These are phyloP conservation scores for Alentia gelatinosa DNA, from an alignment of 2,888 invertebrate genomes.

Conservation along the genomic window DNA sequence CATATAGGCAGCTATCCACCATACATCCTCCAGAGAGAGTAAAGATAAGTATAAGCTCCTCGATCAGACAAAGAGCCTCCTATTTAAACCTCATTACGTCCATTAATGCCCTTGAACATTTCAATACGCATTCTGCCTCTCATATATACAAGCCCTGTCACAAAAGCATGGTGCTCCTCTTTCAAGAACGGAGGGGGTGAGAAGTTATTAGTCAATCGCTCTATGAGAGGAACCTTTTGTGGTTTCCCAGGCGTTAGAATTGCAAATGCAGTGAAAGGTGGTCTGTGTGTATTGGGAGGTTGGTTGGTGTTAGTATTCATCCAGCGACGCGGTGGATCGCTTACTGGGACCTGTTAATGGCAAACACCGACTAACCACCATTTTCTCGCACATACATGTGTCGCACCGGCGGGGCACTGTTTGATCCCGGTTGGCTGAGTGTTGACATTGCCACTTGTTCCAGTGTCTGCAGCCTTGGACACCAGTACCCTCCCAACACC, in stretches of 20 bases:
- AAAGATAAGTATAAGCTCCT: too few relatives aligned
- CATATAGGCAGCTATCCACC: too few relatives aligned
- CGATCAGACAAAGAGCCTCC: too few relatives aligned
- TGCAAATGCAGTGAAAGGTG: background rate
- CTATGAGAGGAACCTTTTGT: background rate
- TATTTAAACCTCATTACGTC: too few relatives aligned
- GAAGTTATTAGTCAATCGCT: background rate
- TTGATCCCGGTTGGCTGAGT: background rate
- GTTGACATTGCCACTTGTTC: conserved; percentile 45
- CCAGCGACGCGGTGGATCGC: background rate
- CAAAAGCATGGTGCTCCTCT: background rate
- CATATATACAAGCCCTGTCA: background rate
- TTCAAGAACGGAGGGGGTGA: background rate
- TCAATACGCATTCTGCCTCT: too few relatives aligned
- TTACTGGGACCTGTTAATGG: conserved; percentile 46
- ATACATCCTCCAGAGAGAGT: too few relatives aligned
- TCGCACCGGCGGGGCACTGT: background rate
- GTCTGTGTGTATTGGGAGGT: background rate
- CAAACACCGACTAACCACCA: conserved; percentile 38
- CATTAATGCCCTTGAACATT: too few relatives aligned
- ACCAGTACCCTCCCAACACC: too few relatives aligned
- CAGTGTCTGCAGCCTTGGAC: too few relatives aligned
- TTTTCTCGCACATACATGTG: conserved; percentile 46
- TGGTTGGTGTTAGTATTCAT: background rate
- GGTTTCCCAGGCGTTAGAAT: background rate